Evolutionary conservation across 2,797 vertebrate species (phyloP).

Genomic region (Gallirallus australis): DNA sequence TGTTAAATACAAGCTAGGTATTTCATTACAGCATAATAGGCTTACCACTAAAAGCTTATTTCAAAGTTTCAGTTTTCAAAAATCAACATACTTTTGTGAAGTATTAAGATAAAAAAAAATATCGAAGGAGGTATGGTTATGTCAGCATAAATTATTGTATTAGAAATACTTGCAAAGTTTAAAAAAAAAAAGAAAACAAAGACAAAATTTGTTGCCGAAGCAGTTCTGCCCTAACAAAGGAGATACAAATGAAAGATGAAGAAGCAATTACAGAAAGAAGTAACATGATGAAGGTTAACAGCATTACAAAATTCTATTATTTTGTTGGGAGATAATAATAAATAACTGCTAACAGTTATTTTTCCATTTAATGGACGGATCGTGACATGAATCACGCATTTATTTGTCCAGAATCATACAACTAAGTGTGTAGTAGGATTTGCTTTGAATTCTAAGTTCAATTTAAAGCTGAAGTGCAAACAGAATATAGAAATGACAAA

Average conservation of each 20-base stretch:
- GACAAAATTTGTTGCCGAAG: background rate
- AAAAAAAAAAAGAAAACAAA: background rate
- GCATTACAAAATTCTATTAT: background rate
- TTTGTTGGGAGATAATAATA: background rate
- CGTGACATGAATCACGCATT: background rate
- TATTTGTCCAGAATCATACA: background rate
- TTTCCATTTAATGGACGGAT: background rate
- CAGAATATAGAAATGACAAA: background rate
- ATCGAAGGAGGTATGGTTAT: background rate
- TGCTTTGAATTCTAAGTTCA: background rate
- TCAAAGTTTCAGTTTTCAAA: background rate
- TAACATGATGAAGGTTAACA: background rate
- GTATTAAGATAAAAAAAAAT: background rate
- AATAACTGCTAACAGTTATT: background rate
- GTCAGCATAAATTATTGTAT: background rate
- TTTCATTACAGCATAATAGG: background rate
- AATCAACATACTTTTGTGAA: background rate
- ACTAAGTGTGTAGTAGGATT: background rate
- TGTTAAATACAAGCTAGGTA: background rate
- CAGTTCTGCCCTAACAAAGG: background rate
- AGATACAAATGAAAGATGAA: background rate
- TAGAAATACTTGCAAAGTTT: background rate
- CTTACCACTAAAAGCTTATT: background rate
- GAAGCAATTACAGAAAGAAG: background rate
- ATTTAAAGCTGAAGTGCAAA: background rate